Conservation (phyloP, 2,113 vertebrate species). For the Carettochelys insculpta region DNA sequence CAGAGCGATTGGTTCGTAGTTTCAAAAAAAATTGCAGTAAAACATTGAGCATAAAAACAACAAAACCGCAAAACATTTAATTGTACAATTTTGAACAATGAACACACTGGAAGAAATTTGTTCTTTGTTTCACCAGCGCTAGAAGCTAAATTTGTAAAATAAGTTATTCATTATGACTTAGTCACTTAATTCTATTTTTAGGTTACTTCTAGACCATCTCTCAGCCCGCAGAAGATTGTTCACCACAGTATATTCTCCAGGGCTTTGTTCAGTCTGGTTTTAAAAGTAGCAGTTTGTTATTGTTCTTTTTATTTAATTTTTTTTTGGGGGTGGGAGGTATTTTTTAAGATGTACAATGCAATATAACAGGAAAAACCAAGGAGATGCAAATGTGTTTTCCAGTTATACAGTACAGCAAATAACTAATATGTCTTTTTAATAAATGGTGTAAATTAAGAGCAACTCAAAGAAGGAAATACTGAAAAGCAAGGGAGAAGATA, state of each 20-base stretch:
- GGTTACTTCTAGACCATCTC: background rate
- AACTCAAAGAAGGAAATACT: background rate
- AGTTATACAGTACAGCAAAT: background rate
- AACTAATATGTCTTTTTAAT: background rate
- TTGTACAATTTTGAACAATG: background rate
- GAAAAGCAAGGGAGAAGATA: conserved; percentile 39
- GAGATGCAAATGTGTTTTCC: background rate
- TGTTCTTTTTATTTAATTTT: background rate
- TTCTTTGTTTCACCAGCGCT: background rate
- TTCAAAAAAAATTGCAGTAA: background rate
- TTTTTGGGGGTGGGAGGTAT: background rate
- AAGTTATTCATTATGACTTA: conserved; percentile 42
- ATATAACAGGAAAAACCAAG: background rate
- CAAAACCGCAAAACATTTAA: background rate
- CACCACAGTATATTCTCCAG: background rate
- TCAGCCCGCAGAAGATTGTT: background rate
- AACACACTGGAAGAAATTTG: background rate
- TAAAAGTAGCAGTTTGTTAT: background rate
- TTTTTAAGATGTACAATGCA: conserved; percentile 22
- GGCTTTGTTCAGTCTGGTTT: conserved; percentile 17
- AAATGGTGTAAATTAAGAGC: background rate
- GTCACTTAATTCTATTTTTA: background rate
- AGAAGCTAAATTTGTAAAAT: conserved; percentile 46
- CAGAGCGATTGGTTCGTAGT: background rate
- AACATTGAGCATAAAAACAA: background rate